Conservation (phyloP, 2,113 vertebrate genomes). For the Bambusicola thoracicus region DNA sequence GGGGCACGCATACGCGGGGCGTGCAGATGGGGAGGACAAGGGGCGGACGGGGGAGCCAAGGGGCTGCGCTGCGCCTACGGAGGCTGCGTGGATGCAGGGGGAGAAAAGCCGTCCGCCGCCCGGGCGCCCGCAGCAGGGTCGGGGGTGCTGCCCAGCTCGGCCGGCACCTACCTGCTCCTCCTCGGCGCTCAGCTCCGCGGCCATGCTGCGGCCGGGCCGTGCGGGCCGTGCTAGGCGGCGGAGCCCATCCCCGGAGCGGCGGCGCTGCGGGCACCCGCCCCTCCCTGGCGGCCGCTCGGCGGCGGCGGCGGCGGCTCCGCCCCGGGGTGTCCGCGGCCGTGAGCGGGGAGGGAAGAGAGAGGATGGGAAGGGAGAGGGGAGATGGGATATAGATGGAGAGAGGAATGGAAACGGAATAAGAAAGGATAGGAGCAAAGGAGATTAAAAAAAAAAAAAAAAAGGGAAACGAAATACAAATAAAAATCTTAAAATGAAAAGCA, state of each 20-base stretch:
- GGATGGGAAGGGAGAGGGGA: background rate
- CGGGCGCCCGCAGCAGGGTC: no score
- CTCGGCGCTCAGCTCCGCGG: slow-evolving; percentile 79
- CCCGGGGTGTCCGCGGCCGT: no score
- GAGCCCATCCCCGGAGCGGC: background rate
- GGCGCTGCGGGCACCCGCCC: background rate
- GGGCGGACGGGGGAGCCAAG: no score
- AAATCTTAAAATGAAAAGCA: background rate
- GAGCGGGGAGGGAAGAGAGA: background rate
- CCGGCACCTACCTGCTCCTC: slow-evolving; percentile 79
- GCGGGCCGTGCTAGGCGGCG: background rate
- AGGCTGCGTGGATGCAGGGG: no score
- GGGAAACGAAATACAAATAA: background rate
- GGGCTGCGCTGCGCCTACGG: no score
- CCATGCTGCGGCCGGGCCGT: slow-evolving; percentile 63
- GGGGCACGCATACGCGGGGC: background rate
- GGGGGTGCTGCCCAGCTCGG: background rate
- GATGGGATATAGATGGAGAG: background rate
- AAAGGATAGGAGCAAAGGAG: background rate
- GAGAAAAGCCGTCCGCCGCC: no score
- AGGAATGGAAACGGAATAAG: background rate
- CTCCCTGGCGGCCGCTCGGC: background rate
- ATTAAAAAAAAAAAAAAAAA: background rate
- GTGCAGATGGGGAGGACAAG: background rate
- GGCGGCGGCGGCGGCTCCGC: no score